Evolutionary conservation across 1,140 invertebrate species (phyloP).

Genomic region (Papilio glaucus): DNA sequence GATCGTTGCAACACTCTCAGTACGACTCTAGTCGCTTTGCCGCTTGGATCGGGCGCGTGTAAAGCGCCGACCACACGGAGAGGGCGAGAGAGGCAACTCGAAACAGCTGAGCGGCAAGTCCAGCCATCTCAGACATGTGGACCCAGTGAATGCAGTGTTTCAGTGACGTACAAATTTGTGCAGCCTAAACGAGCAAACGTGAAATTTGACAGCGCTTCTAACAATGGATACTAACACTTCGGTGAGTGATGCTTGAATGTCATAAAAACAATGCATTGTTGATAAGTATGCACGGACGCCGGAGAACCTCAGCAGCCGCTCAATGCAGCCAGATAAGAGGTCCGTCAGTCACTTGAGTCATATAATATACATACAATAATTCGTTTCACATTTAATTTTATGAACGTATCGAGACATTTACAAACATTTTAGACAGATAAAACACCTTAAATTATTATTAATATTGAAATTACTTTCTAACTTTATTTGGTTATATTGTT

Average conservation of each 20-base stretch:
- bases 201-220: constrained; percentile 53
- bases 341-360: constrained; percentile 9
- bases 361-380: too few relatives aligned
- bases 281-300: constrained; percentile 19
- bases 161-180: constrained; percentile 76
- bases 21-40: constrained; percentile 84
- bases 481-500: too few relatives aligned
- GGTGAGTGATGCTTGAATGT: constrained; percentile 60
- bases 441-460: constrained; percentile 34
- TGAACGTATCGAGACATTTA: neutral
- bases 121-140: constrained; percentile 64
- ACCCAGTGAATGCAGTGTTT: constrained; percentile 77
- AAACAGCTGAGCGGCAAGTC: constrained; percentile 58
- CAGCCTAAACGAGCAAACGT: constrained; percentile 57
- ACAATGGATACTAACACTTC: constrained; percentile 76
- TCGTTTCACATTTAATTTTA: neutral
- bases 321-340: neutral
- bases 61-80: constrained; percentile 77
- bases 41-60: constrained; percentile 77
- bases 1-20: constrained; percentile 81
- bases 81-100: constrained; percentile 81
- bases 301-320: constrained; percentile 5
- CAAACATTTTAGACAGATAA: neutral
- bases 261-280: constrained; percentile 35
- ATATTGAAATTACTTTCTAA: too few relatives aligned